Conservation (phyloP, 2,888 invertebrate species). For the Aethes cnicana region DNA sequence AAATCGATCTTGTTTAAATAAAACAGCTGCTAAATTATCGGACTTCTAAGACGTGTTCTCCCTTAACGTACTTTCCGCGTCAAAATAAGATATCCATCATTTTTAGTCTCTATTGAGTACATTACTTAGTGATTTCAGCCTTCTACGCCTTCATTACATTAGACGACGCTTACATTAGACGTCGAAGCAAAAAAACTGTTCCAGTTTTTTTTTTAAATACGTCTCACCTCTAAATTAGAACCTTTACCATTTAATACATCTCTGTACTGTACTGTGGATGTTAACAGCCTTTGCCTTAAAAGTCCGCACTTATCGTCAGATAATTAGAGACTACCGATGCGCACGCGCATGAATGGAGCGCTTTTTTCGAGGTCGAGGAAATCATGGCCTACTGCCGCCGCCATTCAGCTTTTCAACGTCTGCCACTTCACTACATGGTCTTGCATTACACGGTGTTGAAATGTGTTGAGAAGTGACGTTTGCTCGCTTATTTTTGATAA, state of each 20-base stretch:
- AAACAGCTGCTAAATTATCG: constrained; percentile 20
- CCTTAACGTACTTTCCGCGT: no score
- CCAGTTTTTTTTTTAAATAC: no score
- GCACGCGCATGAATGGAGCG: constrained; percentile 41
- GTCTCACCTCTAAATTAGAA: no score
- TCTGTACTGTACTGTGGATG: constrained; percentile 6
- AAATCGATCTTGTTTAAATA: constrained; percentile 20
- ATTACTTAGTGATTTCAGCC: no score
- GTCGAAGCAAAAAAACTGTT: no score
- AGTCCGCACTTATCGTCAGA: constrained; percentile 23
- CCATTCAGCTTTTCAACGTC: constrained; percentile 54
- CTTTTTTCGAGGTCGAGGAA: constrained; percentile 44
- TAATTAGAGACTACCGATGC: constrained; percentile 26
- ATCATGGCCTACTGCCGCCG: constrained; percentile 38
- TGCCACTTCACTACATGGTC: constrained; percentile 25
- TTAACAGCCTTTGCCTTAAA: constrained; percentile 14
- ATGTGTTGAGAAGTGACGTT: neutral
- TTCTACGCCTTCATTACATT: no score
- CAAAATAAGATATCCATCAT: no score
- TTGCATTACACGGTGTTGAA: constrained; percentile 3
- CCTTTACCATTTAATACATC: no score
- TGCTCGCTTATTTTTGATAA: no score
- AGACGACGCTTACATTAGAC: no score
- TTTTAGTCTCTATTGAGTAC: no score
- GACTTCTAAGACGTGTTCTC: no score